Conservation (phyloP, 2,797 vertebrate species). For the Mormyrus hasselquistii region DNA sequence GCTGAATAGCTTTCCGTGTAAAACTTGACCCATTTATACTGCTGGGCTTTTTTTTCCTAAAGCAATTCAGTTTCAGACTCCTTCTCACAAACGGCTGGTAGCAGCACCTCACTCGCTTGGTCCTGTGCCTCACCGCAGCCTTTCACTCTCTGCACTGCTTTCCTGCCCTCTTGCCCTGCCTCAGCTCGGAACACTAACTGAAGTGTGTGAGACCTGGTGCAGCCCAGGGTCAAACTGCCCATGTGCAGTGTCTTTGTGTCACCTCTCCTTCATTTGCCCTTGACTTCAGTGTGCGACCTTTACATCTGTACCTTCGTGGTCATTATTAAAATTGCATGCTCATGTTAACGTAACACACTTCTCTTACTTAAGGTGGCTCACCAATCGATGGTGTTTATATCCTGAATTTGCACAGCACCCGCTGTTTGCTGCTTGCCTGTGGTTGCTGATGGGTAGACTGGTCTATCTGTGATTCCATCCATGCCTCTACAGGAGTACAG, state of each 20-base stretch:
- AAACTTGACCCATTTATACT: not conserved
- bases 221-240: not conserved
- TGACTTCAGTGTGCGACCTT: not conserved
- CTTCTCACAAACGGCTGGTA: too few species aligned
- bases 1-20: not conserved
- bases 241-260: not conserved
- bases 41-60: not conserved
- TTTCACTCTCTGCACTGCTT: not conserved
- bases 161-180: not conserved
- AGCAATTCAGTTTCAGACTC: not conserved
- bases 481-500: not conserved
- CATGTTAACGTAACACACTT: not conserved
- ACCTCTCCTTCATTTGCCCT: not conserved
- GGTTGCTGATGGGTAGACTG: not conserved
- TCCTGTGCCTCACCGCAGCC: not conserved
- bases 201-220: not conserved
- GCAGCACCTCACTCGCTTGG: not conserved
- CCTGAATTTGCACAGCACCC: not conserved
- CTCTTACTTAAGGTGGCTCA: not conserved
- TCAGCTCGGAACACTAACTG: not conserved
- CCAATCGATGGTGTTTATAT: not conserved
- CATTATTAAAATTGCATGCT: not conserved
- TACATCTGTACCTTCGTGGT: not conserved
- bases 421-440: not conserved
- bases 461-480: not conserved